Percentiles rank a stretch among this genome's conserved stretches.
Evolutionary conservation across 2,113 vertebrate genomes (phyloP).

Genomic region (Mystacornis crossleyi): DNA sequence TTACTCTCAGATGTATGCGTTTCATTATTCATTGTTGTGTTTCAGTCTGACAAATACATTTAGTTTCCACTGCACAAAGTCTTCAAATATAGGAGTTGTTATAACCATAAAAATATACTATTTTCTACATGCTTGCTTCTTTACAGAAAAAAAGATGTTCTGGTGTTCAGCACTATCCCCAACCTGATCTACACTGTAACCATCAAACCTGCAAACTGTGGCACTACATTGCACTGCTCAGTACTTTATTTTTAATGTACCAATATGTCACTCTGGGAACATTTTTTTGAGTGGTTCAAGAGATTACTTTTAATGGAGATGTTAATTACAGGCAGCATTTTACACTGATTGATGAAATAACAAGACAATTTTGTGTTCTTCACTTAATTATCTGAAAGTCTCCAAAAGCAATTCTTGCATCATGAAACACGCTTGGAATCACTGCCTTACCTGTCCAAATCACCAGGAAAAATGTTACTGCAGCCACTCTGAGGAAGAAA

Average conservation of each 20-base stretch:
- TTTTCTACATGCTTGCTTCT: neutral
- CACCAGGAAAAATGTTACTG: neutral
- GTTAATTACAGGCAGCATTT: slow-evolving; percentile 21
- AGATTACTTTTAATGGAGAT: neutral
- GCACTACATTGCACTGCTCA: neutral
- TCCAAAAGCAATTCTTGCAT: neutral
- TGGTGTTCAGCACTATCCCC: neutral
- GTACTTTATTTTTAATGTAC: neutral
- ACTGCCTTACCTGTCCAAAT: neutral
- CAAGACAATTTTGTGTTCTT: neutral
- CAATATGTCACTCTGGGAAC: neutral
- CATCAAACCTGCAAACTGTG: neutral
- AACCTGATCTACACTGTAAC: neutral
- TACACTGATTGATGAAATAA: neutral
- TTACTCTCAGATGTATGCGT: neutral
- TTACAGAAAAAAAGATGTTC: neutral
- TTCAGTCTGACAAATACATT: neutral
- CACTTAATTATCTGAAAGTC: neutral
- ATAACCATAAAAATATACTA: neutral
- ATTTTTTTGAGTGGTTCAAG: neutral
- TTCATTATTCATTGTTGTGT: neutral
- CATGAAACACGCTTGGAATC: neutral
- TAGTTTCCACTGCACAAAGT: neutral
- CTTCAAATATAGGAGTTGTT: neutral
- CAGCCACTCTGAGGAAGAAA: neutral